Evolutionary conservation across 2,113 vertebrate genomes (phyloP).

Genomic region (Poicephalus meyeri): DNA sequence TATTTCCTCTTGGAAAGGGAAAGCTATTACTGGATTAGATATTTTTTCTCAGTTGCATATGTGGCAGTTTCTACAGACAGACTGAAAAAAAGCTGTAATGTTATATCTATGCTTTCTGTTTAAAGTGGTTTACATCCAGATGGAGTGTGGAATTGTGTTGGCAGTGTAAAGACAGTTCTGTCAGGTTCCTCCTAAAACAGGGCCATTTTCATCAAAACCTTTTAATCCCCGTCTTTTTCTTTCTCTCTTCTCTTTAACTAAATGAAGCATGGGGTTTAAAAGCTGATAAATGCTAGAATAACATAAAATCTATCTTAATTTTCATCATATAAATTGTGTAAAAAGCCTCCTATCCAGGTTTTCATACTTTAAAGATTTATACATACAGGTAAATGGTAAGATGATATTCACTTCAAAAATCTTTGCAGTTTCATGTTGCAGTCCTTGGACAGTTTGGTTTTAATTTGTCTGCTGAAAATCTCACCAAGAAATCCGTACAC

Average conservation of each 20-base stretch:
- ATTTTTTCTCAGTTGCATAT: slow-evolving; percentile 9
- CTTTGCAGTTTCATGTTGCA: background rate
- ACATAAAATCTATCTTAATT: background rate
- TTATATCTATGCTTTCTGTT: background rate
- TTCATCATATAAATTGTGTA: background rate
- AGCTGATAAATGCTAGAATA: background rate
- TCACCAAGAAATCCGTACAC: background rate
- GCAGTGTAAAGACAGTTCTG: background rate
- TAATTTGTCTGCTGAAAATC: background rate
- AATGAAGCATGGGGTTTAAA: background rate
- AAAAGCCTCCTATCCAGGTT: background rate
- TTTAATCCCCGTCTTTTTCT: background rate
- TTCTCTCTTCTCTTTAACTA: background rate
- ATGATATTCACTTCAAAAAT: background rate
- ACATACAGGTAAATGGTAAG: background rate
- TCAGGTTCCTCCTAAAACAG: background rate
- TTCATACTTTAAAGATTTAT: background rate
- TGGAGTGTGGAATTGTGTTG: background rate
- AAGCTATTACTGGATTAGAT: background rate
- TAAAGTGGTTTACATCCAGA: background rate
- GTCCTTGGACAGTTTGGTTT: background rate
- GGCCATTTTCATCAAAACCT: background rate
- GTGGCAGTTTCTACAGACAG: slow-evolving; percentile 25
- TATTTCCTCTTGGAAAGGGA: slow-evolving; percentile 48
- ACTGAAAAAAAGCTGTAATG: background rate